Evolutionary conservation across 2,113 vertebrate species (phyloP).

Genomic region (Onychostoma macrolepis): DNA sequence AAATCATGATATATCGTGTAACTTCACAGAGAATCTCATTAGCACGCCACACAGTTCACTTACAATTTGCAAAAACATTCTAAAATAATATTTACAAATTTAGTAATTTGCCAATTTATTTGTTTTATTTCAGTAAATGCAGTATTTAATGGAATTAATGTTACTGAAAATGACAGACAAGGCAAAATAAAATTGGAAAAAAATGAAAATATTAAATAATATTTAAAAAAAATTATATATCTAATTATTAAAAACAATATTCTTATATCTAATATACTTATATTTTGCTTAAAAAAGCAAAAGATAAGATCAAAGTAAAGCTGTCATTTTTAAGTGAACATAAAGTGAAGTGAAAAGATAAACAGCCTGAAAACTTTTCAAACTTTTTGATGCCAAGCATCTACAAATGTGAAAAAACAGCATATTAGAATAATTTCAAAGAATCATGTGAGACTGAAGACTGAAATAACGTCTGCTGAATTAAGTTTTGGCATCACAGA

Average conservation of each 20-base stretch:
- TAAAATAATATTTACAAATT: background rate
- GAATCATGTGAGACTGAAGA: background rate
- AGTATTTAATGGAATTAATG: background rate
- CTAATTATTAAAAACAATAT: too few species aligned
- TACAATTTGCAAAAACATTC: background rate
- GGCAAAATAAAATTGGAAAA: background rate
- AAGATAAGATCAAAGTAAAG: background rate
- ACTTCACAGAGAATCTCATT: constrained; percentile 31
- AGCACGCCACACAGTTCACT: background rate
- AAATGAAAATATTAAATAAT: background rate
- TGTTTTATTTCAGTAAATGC: background rate
- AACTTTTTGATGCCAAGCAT: background rate
- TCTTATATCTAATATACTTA: too few species aligned
- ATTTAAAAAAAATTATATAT: too few species aligned
- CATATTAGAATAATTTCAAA: background rate
- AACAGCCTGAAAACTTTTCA: background rate
- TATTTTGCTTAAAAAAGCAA: background rate
- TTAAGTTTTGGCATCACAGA: background rate
- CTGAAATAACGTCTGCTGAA: background rate
- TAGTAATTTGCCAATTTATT: background rate
- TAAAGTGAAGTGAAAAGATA: background rate
- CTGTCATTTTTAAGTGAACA: background rate
- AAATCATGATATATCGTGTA: constrained; percentile 5
- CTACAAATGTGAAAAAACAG: background rate
- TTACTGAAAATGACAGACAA: background rate